Percentiles rank a stretch among this genome's conserved stretches.
Evolutionary conservation across 2,888 invertebrate species (phyloP).

Genomic region (Cataglyphis livida): DNA sequence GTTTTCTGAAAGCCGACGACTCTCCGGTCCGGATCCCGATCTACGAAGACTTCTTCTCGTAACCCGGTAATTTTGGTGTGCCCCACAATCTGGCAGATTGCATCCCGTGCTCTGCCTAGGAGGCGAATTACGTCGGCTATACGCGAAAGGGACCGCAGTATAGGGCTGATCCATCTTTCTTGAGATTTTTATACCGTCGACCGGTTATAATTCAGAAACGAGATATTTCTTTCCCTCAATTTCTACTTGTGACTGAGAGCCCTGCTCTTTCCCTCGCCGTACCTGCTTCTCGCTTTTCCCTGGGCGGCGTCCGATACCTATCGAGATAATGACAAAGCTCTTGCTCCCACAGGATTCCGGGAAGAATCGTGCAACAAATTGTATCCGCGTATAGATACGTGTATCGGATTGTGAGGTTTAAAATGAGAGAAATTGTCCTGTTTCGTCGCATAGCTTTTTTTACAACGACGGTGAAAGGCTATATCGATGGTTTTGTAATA

Average conservation of each 20-base stretch:
- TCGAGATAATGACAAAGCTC: slow-evolving; percentile 73
- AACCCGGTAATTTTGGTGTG: slow-evolving; percentile 82
- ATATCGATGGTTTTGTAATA: background rate
- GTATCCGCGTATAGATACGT: slow-evolving; percentile 56
- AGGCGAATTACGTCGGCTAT: slow-evolving; percentile 66
- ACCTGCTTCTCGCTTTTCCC: slow-evolving; percentile 7
- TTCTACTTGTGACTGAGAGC: slow-evolving; percentile 36
- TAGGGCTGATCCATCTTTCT: slow-evolving; percentile 52
- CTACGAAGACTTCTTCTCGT: slow-evolving; percentile 49
- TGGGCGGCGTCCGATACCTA: slow-evolving; percentile 21
- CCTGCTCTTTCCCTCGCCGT: background rate
- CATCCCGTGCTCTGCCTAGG: slow-evolving; percentile 72
- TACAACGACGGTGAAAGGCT: background rate
- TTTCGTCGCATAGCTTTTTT: background rate
- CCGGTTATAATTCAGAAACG: slow-evolving; percentile 66
- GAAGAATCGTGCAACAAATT: slow-evolving; percentile 74
- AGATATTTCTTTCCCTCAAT: slow-evolving; percentile 58
- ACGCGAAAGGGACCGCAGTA: slow-evolving; percentile 48
- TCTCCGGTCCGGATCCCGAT: slow-evolving; percentile 26
- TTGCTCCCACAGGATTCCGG: slow-evolving; percentile 66
- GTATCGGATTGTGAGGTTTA: background rate
- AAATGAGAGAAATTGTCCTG: background rate
- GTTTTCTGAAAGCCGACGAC: slow-evolving; percentile 70
- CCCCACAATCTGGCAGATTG: slow-evolving; percentile 81
- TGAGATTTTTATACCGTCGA: slow-evolving; percentile 54